Conservation (phyloP, 2,888 invertebrate genomes). For the Conchocele bisecta region DNA sequence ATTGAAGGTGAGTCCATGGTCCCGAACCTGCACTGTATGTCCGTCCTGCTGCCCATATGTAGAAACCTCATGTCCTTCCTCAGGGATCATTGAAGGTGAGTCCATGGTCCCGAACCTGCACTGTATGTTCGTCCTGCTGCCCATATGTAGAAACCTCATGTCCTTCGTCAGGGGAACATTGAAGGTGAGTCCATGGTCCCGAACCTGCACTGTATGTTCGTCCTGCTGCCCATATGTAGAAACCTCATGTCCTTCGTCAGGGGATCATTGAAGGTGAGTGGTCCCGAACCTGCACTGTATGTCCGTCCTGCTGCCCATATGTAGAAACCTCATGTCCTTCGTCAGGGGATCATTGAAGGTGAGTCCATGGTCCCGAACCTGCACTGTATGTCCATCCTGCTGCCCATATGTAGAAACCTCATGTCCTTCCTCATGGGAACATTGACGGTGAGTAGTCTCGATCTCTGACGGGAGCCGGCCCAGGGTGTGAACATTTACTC, state of each 20-base stretch:
- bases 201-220: conserved; percentile 80
- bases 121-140: conserved; percentile 79
- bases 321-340: conserved; percentile 69
- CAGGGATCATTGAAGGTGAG: conserved; percentile 72
- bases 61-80: conserved; percentile 80
- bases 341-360: conserved; percentile 8
- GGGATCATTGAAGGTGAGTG: conserved; percentile 66
- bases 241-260: conserved; percentile 77
- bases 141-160: conserved; percentile 81
- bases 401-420: conserved; percentile 82
- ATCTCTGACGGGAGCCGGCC: conserved; percentile 82
- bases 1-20: conserved; percentile 62
- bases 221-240: conserved; percentile 81
- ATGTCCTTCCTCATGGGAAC: conserved; percentile 79
- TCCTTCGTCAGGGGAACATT: conserved; percentile 75
- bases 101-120: conserved; percentile 77
- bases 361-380: conserved; percentile 72
- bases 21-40: conserved; percentile 81
- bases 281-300: conserved; percentile 78
- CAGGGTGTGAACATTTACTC: too few relatives aligned
- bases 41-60: conserved; percentile 82
- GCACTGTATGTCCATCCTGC: conserved; percentile 81
- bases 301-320: conserved; percentile 80
- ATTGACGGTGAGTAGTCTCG: conserved; percentile 70
- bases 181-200: conserved; percentile 79